These are phyloP conservation scores for Intellagama lesueurii DNA, from an alignment of 2,797 vertebrate genomes.

Conservation along the genomic window DNA sequence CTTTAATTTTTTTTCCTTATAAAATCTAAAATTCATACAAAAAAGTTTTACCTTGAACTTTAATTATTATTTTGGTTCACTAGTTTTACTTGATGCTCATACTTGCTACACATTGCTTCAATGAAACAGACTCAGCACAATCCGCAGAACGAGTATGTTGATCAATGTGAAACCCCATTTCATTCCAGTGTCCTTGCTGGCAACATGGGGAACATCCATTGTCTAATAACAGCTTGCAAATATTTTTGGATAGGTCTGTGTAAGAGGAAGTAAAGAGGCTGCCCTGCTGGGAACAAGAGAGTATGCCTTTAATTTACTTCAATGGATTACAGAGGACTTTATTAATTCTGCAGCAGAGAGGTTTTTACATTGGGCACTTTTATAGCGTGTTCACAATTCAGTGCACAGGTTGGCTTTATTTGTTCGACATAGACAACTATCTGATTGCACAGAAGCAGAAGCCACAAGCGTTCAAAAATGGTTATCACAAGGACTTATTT, in stretches of 20 bases:
- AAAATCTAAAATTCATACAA: too few relatives aligned
- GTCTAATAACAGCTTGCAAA: neutral
- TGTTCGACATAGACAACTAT: neutral
- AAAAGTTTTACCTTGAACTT: neutral
- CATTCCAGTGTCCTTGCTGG: slow-evolving; percentile 18
- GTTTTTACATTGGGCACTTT: neutral
- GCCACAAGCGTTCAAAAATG: neutral
- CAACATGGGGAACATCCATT: neutral
- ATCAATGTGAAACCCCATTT: neutral
- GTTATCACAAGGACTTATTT: neutral
- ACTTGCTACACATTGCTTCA: slow-evolving; percentile 36
- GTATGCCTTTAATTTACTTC: neutral
- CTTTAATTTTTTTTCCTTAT: too few relatives aligned
- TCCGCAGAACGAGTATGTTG: slow-evolving; percentile 31
- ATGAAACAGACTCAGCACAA: slow-evolving; percentile 40
- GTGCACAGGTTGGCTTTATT: slow-evolving; percentile 38
- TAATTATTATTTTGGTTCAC: neutral
- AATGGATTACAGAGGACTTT: slow-evolving; percentile 10
- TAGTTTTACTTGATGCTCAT: slow-evolving; percentile 37
- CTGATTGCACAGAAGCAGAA: neutral
- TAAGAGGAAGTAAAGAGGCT: slow-evolving; percentile 5
- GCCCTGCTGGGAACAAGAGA: neutral
- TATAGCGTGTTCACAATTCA: neutral
- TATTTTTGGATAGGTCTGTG: neutral
- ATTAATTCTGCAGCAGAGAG: slow-evolving; percentile 27